Percentiles rank a stretch among this genome's conserved stretches.
These are phyloP conservation scores for Oxycera nigricornis DNA, from an alignment of 2,888 invertebrate species.

Conservation along the genomic window DNA sequence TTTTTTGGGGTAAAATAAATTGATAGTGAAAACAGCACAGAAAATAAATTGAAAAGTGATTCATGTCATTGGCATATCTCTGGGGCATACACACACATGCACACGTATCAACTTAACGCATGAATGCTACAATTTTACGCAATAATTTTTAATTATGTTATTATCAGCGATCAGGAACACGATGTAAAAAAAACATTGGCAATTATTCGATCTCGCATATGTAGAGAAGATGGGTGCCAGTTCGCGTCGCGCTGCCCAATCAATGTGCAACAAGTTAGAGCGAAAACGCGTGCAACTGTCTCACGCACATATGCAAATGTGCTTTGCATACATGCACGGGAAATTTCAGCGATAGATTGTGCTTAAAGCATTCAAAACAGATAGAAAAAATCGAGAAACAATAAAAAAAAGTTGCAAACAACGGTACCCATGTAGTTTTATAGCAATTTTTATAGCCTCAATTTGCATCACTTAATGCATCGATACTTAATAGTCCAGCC, in stretches of 20 bases:
- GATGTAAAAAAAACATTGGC: not conserved
- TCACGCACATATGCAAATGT: not conserved
- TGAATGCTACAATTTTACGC: not conserved
- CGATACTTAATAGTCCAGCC: not conserved
- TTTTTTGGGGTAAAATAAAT: not conserved
- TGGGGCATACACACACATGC: not conserved
- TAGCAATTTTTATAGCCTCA: not conserved
- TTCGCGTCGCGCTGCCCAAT: not conserved
- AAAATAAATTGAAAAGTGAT: not conserved
- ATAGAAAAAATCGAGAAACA: not conserved
- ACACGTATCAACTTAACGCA: not conserved
- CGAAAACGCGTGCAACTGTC: not conserved
- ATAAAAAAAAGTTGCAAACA: not conserved
- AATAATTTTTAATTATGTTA: constrained; percentile 28
- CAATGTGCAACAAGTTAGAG: not conserved
- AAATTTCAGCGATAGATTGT: too few relatives aligned
- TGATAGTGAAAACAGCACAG: not conserved
- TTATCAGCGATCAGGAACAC: not conserved
- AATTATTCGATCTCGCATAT: constrained; percentile 4
- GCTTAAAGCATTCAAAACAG: not conserved
- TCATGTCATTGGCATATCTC: not conserved
- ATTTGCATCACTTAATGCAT: not conserved
- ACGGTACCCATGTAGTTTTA: not conserved
- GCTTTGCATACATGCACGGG: too few relatives aligned
- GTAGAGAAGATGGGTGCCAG: not conserved